phyloP scores from a whole-genome alignment of 2,797 vertebrate genomes.

The Argyrosomus regius region DNA sequence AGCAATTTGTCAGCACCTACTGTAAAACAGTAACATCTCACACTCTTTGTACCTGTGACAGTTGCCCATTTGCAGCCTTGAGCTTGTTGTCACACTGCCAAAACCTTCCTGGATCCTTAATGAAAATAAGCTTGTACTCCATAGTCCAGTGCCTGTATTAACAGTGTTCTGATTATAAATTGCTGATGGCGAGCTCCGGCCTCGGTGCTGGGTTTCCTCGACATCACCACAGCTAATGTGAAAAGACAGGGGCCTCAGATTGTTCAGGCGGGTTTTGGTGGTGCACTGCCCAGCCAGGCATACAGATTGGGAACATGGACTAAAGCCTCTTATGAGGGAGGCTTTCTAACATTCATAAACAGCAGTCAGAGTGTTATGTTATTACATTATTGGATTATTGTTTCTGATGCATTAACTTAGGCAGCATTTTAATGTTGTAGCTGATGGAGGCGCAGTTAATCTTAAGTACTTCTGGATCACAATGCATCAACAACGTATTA shows the following conservation, averaged over 20 bases:
- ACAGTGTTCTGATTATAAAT: conserved; percentile 51
- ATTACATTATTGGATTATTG: conserved; percentile 28
- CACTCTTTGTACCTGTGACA: not conserved
- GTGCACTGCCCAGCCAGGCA: conserved; percentile 50
- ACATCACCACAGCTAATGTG: conserved; percentile 24
- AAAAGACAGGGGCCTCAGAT: conserved; percentile 49
- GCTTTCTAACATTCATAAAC: not conserved
- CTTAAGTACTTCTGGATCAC: conserved; percentile 5
- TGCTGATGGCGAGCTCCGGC: conserved; percentile 34
- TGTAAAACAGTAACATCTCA: conserved; percentile 11
- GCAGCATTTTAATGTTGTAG: conserved; percentile 14
- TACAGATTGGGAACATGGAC: conserved; percentile 46
- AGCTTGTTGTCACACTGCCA: conserved; percentile 20
- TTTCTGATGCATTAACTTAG: conserved; percentile 10
- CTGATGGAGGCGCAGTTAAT: not conserved
- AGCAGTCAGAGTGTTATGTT: conserved; percentile 13
- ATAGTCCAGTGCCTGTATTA: conserved; percentile 11
- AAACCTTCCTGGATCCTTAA: conserved; percentile 29
- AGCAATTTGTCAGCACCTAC: conserved; percentile 29
- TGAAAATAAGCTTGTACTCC: conserved; percentile 37
- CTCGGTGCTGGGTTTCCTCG: conserved; percentile 45
- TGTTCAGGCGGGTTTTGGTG: conserved; percentile 38
- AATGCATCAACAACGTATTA: conserved; percentile 1
- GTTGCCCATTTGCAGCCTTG: conserved; percentile 35
- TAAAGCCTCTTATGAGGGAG: conserved; percentile 50